Base-by-base conservation (phyloP, 2,888 invertebrate species). In the Kuschelorhynchus macadamiae region DNA sequence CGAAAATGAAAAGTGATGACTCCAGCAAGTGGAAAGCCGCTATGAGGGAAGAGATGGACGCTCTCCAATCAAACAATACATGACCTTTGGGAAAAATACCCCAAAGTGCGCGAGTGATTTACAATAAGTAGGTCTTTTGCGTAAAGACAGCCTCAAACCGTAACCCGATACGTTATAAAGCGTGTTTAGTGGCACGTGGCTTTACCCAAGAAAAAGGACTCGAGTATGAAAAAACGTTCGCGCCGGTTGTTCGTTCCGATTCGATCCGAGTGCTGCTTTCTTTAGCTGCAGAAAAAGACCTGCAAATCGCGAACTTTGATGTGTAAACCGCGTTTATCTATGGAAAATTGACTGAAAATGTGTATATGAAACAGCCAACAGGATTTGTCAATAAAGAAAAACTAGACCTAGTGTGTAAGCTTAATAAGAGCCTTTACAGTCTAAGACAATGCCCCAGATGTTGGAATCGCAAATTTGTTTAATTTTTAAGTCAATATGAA, bases 311-410 rank as follows among this genome's bases (percentile, higher is more conserved):
- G 3, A n/a, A 39, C 18, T 68, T 68, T 42, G 68, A 68, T 52
- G 68, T 68, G 1, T 11, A 57, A 42, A 64, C 63, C n/a, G 66
- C 44, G 1, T 66, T 66, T 46, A 20, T 61, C 4, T 56, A 67
- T 49, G 67, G 63, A 14, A 65, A 69, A 9, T 49, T 62, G 42
- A 46, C 8, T 12, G 71, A 68, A 39, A 20, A 9, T 47, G 44
- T 71, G 7, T 68, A 59, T 50, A 71, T 68, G 68, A 68, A 50
- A 12, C 64, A 65, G 18, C 56, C 65, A 32, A 16, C 2, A 18
- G 62, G 66, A 16, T 66, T 56, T 42, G 46, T 60, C 20, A 18
- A 47, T 20, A 16, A 47, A 39, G 46, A 63, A 14, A 44, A 46
- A 2, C 12, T 14, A 8, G 25, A 69, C 11, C 11, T 50, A 18